Conservation (phyloP, 1,140 invertebrate genomes). For the Rhyzopertha dominica region DNA sequence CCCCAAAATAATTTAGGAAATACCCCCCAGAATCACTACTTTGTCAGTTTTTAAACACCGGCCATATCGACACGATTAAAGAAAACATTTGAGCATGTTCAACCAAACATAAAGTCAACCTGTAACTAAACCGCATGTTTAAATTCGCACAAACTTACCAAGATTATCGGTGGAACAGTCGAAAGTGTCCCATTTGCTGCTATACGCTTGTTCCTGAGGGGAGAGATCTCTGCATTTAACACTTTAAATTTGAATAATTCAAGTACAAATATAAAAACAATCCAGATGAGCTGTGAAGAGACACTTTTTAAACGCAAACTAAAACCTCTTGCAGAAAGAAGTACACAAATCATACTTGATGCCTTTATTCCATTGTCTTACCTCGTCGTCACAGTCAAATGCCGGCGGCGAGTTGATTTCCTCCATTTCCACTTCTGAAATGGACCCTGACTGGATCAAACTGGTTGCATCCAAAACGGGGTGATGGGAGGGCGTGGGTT, state of each 20-base stretch:
- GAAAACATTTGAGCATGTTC: too few relatives aligned
- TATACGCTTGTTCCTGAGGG: conserved; percentile 44
- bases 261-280: too few relatives aligned
- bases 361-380: conserved; percentile 23
- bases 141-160: conserved; percentile 56
- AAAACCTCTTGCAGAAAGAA: too few relatives aligned
- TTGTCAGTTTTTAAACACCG: too few relatives aligned
- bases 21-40: too few relatives aligned
- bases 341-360: too few relatives aligned
- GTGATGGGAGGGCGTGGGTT: conserved; percentile 65
- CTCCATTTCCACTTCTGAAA: conserved; percentile 59
- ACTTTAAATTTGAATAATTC: too few relatives aligned
- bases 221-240: too few relatives aligned
- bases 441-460: conserved; percentile 66
- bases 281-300: too few relatives aligned
- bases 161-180: conserved; percentile 59
- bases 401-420: conserved; percentile 47
- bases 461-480: conserved; percentile 71
- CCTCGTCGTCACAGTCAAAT: conserved; percentile 46
- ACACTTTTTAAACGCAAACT: too few relatives aligned
- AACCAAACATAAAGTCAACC: neutral
- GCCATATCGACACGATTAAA: too few relatives aligned
- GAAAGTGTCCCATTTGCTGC: conserved; percentile 62
- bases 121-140: neutral
- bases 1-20: too few relatives aligned